Evolutionary conservation across 2,888 invertebrate genomes (phyloP).

Genomic region (Rhingia campestris): DNA sequence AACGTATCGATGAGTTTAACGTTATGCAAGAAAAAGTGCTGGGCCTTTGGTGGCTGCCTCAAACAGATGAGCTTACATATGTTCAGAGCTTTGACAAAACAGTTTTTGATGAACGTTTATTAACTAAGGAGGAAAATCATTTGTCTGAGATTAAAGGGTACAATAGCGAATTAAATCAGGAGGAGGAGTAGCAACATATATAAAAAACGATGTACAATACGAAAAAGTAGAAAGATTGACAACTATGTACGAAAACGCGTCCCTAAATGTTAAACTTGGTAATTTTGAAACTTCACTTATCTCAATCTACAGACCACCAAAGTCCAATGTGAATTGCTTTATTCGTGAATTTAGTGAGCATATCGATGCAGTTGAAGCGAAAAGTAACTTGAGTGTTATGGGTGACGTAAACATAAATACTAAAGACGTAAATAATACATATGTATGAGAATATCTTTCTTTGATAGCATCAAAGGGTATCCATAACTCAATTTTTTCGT

Average conservation of each 20-base stretch:
- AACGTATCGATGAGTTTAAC: constrained; percentile 15
- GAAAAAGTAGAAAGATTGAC: no score
- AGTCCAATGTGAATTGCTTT: constrained; percentile 3
- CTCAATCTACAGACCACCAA: no score
- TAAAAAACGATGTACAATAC: no score
- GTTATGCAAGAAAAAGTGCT: constrained; percentile 11
- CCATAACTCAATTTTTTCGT: not conserved
- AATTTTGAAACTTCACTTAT: no score
- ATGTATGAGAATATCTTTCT: not conserved
- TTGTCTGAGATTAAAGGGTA: no score
- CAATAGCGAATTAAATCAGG: no score
- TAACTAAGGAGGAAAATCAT: no score
- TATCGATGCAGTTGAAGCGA: not conserved
- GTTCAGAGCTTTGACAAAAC: not conserved
- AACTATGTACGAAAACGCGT: no score
- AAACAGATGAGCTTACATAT: constrained; percentile 7
- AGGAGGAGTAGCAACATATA: no score
- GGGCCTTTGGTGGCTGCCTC: constrained; percentile 20
- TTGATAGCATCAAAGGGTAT: not conserved
- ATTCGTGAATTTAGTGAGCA: not conserved
- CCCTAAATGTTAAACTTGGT: no score
- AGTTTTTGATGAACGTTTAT: not conserved
- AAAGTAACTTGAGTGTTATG: constrained; percentile 1
- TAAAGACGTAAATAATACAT: constrained; percentile 4
- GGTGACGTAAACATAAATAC: not conserved